These are phyloP conservation scores for Pterois miles DNA, from an alignment of 2,797 vertebrate species.

Conservation along the genomic window DNA sequence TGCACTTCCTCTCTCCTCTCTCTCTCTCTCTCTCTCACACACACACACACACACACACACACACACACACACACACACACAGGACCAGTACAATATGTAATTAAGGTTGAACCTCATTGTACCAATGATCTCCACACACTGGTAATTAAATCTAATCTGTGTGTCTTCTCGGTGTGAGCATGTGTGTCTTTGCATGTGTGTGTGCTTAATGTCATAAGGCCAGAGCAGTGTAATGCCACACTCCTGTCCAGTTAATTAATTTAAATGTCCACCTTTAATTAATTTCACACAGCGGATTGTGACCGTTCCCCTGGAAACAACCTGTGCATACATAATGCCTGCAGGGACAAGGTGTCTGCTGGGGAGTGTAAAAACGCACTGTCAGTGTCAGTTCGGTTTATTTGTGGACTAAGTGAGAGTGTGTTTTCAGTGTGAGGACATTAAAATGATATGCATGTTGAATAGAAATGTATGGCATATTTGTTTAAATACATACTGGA, in stretches of 20 bases:
- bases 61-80: background rate
- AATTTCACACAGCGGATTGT: slow-evolving; percentile 70
- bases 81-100: slow-evolving; percentile 58
- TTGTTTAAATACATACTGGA: background rate
- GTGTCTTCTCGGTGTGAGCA: slow-evolving; percentile 24
- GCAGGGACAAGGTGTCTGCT: slow-evolving; percentile 14
- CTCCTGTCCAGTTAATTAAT: slow-evolving; percentile 75
- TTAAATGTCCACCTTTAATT: slow-evolving; percentile 77
- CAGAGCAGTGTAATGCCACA: slow-evolving; percentile 68
- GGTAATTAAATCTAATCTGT: slow-evolving; percentile 74
- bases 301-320: slow-evolving; percentile 64
- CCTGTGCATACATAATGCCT: slow-evolving; percentile 56
- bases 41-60: background rate
- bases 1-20: background rate
- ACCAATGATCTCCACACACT: slow-evolving; percentile 62
- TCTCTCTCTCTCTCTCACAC: too few relatives aligned
- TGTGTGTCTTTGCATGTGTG: slow-evolving; percentile 33
- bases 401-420: slow-evolving; percentile 5
- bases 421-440: background rate
- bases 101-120: slow-evolving; percentile 67
- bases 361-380: slow-evolving; percentile 13
- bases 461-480: background rate
- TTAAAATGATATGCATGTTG: background rate
- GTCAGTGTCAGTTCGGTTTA: background rate
- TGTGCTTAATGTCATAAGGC: slow-evolving; percentile 71